Conservation (phyloP, 2,113 vertebrate species). For the Columba livia region DNA sequence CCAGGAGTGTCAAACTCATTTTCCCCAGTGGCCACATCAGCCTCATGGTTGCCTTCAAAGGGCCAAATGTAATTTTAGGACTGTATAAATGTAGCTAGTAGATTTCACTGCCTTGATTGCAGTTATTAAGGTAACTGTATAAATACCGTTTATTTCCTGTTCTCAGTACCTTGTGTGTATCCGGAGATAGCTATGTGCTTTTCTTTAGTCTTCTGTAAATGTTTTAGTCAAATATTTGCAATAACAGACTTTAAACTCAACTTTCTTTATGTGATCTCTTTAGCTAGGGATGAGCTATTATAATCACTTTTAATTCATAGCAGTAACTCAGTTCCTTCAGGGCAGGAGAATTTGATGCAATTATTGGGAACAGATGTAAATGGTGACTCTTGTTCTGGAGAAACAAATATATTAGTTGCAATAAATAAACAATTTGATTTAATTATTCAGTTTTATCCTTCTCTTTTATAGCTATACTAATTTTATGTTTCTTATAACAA, state of each 20-base stretch:
- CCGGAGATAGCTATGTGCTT: background rate
- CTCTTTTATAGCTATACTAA: background rate
- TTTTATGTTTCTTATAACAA: background rate
- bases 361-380: background rate
- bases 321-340: background rate
- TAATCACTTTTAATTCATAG: background rate
- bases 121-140: background rate
- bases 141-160: background rate
- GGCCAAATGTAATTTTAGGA: no score
- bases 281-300: background rate
- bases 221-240: background rate
- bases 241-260: background rate
- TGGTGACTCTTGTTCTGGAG: background rate
- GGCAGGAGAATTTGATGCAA: background rate
- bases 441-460: background rate
- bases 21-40: no score
- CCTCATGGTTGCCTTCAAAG: no score
- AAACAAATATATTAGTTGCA: background rate
- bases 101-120: background rate
- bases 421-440: background rate
- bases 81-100: background rate
- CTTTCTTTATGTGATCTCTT: background rate
- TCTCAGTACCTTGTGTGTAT: background rate
- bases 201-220: background rate
- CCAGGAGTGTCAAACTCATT: background rate